These are phyloP conservation scores for Noctua janthe DNA, from an alignment of 2,888 invertebrate genomes.

Conservation along the genomic window DNA sequence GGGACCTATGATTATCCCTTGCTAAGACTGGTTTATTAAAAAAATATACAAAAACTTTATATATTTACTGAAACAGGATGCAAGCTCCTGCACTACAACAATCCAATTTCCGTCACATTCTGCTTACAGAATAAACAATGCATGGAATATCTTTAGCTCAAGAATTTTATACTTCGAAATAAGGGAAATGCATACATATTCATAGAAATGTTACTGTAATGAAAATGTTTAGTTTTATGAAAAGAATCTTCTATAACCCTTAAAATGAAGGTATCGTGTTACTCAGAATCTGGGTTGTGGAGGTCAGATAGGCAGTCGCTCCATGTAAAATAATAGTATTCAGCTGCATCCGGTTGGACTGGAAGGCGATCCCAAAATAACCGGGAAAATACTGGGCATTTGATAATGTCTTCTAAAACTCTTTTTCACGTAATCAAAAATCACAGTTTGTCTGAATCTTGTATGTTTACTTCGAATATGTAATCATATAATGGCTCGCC, in stretches of 20 bases:
- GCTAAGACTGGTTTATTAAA: background rate
- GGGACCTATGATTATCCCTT: no score
- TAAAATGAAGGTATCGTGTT: background rate
- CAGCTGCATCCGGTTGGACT: background rate
- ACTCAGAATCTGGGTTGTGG: background rate
- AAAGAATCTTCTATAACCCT: background rate
- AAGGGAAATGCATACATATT: conserved; percentile 8
- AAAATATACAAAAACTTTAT: background rate
- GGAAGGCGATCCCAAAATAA: background rate
- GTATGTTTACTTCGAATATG: background rate
- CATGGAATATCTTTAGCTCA: conserved; percentile 49
- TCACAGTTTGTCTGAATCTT: background rate
- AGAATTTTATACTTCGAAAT: conserved; percentile 12
- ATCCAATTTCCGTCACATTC: conserved; percentile 57
- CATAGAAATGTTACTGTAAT: background rate
- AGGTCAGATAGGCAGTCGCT: background rate
- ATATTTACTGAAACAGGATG: background rate
- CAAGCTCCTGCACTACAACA: conserved; percentile 32
- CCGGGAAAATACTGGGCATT: background rate
- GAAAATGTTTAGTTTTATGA: conserved; percentile 19
- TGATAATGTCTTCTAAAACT: background rate
- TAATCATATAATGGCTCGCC: no score
- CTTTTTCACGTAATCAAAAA: background rate
- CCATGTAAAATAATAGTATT: background rate
- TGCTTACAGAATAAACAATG: conserved; percentile 46